A percentile compares a stretch with the other conserved stretches of the same genome.
Evolutionary conservation across 2,113 vertebrate genomes (phyloP).

Genomic region (Peucedramus taeniatus): DNA sequence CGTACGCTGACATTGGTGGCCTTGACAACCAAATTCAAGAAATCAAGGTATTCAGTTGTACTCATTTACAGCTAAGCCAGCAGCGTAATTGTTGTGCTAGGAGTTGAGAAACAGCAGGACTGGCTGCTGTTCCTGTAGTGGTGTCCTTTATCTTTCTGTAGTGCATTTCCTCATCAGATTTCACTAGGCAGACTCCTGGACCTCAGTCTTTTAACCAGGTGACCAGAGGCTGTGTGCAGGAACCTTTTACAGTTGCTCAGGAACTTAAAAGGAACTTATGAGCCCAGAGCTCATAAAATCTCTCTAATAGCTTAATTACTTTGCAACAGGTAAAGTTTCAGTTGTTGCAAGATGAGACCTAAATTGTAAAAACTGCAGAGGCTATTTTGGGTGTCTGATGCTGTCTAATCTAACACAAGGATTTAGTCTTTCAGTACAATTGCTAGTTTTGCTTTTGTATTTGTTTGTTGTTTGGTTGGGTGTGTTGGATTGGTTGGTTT

Average conservation of each 20-base stretch:
- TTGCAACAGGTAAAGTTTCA: neutral
- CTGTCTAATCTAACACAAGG: fast-evolving
- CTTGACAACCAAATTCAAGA: conserved; percentile 98
- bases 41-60: conserved; percentile 82
- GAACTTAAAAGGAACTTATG: neutral
- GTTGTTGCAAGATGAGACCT: neutral
- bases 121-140: neutral
- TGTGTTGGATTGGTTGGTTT: neutral
- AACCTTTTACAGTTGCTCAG: neutral
- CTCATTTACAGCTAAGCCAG: neutral
- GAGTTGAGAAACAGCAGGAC: neutral
- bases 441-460: neutral
- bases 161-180: neutral
- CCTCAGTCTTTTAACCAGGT: neutral
- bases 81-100: neutral
- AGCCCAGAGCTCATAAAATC: neutral
- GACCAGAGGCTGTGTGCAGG: fast-evolving
- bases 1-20: conserved; percentile 94
- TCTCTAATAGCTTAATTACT: neutral
- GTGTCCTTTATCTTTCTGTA: neutral
- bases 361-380: neutral
- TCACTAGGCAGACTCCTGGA: fast-evolving
- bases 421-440: neutral
- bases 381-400: neutral
- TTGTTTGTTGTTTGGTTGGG: neutral